Evolutionary conservation across 2,797 vertebrate species (phyloP).

Genomic region (Clamator glandarius): DNA sequence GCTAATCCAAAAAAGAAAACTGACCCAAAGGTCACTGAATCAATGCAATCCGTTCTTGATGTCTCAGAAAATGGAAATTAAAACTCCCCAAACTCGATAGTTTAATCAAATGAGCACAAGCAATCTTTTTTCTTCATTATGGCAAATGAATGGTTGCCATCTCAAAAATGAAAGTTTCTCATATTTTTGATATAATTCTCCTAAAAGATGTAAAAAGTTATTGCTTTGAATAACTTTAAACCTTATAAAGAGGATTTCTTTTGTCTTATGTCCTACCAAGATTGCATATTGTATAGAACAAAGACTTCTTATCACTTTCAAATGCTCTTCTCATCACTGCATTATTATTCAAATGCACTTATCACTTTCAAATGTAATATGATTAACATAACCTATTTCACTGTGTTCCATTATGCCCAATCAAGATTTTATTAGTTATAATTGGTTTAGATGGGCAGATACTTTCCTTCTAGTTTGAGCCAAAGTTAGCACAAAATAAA

Average conservation of each 20-base stretch:
- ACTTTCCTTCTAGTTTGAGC: neutral
- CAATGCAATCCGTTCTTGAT: neutral
- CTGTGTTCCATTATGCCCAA: neutral
- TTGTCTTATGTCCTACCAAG: neutral
- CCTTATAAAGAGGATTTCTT: neutral
- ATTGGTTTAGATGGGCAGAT: neutral
- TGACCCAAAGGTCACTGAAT: neutral
- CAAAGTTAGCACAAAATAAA: neutral
- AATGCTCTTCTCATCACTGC: neutral
- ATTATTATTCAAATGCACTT: neutral
- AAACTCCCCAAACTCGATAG: accelerated
- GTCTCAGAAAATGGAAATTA: neutral
- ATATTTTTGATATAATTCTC: neutral
- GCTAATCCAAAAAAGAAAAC: neutral
- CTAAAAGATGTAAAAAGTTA: neutral
- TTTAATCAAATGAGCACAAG: neutral
- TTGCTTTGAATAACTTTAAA: neutral
- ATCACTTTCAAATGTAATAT: neutral
- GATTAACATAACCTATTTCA: neutral
- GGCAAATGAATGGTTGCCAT: neutral
- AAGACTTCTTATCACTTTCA: neutral
- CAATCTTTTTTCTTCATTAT: neutral
- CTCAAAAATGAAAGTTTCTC: neutral
- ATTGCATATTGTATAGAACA: neutral
- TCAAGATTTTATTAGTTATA: neutral